These are phyloP conservation scores for Aelia acuminata DNA, from an alignment of 2,888 invertebrate genomes.

Conservation along the genomic window DNA sequence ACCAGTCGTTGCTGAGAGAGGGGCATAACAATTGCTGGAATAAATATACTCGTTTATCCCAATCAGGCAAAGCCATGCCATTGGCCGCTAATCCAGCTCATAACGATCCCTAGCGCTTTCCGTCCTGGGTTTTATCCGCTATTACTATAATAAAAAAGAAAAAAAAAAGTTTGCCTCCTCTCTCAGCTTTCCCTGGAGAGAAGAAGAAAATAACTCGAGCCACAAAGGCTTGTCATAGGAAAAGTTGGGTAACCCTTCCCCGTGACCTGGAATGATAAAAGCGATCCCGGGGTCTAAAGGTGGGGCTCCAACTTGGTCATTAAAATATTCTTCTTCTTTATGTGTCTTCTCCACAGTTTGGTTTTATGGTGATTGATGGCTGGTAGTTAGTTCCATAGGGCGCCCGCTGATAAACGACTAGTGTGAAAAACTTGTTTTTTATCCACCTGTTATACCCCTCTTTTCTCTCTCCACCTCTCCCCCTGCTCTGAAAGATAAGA, in stretches of 20 bases:
- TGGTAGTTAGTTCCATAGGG: conserved; percentile 6
- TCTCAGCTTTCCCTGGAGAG: background rate
- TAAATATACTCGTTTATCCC: background rate
- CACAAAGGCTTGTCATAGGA: background rate
- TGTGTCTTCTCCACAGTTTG: background rate
- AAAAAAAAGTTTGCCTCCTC: background rate
- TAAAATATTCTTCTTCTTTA: conserved; percentile 19
- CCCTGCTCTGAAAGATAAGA: background rate
- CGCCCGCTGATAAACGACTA: background rate
- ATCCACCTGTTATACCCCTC: background rate
- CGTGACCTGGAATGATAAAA: conserved; percentile 15
- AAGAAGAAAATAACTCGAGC: background rate
- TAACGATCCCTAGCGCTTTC: background rate
- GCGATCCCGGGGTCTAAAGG: background rate
- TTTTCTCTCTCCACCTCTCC: background rate
- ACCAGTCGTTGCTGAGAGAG: background rate
- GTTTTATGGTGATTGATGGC: conserved; percentile 17
- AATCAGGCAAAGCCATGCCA: background rate
- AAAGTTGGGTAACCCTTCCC: background rate
- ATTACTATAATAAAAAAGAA: conserved; percentile 16
- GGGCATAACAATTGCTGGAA: background rate
- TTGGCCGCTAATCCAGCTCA: conserved; percentile 12
- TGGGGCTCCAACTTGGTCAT: background rate
- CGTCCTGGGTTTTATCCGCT: background rate
- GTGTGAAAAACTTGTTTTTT: background rate